Evolutionary conservation across 2,888 invertebrate species (phyloP).

Genomic region (Drosophila prolongata): DNA sequence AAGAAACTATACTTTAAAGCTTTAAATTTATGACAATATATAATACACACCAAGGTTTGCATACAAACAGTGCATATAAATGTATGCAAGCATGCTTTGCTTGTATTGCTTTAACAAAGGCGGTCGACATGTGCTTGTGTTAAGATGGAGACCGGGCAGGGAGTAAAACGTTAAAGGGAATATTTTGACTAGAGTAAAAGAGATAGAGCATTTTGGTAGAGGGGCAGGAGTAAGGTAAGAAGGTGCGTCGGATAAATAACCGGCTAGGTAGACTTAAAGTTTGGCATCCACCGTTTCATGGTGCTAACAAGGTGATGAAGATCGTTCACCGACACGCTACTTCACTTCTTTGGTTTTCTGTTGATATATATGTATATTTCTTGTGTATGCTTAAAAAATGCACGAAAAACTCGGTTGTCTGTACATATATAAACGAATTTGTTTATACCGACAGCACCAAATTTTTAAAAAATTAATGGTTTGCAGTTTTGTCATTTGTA

Average conservation of each 20-base stretch:
- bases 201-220: neutral
- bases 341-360: constrained; percentile 59
- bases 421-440: neutral
- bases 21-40: too few relatives aligned
- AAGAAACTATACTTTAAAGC: too few relatives aligned
- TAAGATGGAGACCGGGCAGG: constrained; percentile 19
- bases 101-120: constrained; percentile 45
- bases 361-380: constrained; percentile 45
- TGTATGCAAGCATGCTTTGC: constrained; percentile 3
- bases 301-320: constrained; percentile 78
- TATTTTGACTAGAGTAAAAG: constrained; percentile 8
- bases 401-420: neutral
- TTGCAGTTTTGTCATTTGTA: too few relatives aligned
- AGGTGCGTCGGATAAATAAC: constrained; percentile 59
- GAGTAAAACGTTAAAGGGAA: neutral
- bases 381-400: constrained; percentile 2
- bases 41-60: neutral
- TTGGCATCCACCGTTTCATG: constrained; percentile 54
- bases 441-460: too few relatives aligned
- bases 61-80: neutral
- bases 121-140: constrained; percentile 41
- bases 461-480: too few relatives aligned
- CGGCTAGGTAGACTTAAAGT: constrained; percentile 63
- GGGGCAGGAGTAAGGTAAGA: constrained; percentile 2
- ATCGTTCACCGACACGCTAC: constrained; percentile 75